These are phyloP conservation scores for Zosterops hypoxanthus DNA, from an alignment of 2,113 vertebrate species.

Conservation along the genomic window DNA sequence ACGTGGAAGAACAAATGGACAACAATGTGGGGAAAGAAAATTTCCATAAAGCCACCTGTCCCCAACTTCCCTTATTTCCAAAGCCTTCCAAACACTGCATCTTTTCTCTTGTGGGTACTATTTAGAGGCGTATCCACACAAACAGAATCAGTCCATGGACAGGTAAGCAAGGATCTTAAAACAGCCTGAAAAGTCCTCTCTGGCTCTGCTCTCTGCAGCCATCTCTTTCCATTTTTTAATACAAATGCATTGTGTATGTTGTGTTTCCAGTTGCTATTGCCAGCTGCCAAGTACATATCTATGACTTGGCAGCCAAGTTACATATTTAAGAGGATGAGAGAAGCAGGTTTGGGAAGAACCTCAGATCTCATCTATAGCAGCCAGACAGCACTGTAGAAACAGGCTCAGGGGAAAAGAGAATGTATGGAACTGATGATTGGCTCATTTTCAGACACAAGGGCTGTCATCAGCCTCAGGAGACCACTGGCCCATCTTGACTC, in stretches of 20 bases:
- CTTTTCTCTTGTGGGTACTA: background rate
- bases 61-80: background rate
- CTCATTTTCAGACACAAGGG: background rate
- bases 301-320: conserved; percentile 54
- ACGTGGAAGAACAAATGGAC: background rate
- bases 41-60: background rate
- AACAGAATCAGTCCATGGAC: background rate
- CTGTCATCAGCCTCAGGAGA: background rate
- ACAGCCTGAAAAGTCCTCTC: background rate
- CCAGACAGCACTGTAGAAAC: background rate
- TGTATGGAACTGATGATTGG: background rate
- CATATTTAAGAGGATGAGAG: conserved; percentile 60
- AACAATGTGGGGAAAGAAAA: background rate
- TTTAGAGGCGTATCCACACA: background rate
- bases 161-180: background rate
- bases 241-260: conserved; percentile 19
- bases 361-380: background rate
- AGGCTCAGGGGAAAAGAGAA: background rate
- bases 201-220: background rate
- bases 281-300: conserved; percentile 45
- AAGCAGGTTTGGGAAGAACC: conserved; percentile 22
- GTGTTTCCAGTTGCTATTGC: conserved; percentile 56
- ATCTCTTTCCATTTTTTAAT: background rate
- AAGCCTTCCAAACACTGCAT: background rate
- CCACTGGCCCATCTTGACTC: background rate